Evolutionary conservation across 2,113 vertebrate genomes (phyloP).

Genomic region (Pteropus alecto): DNA sequence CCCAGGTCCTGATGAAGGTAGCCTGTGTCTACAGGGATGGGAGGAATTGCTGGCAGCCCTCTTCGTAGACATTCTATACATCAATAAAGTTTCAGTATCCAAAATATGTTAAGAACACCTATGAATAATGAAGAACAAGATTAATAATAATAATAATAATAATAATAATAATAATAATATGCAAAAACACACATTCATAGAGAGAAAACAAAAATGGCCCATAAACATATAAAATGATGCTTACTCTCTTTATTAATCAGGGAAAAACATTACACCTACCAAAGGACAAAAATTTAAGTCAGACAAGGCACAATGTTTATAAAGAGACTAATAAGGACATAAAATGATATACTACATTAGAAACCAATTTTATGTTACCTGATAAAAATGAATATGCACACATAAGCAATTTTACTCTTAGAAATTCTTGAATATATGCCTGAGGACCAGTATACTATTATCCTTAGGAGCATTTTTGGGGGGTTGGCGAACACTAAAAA

Average conservation of each 20-base stretch:
- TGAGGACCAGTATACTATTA: neutral
- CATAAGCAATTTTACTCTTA: neutral
- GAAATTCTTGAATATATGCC: neutral
- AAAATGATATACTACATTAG: neutral
- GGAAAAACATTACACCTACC: conserved; percentile 8
- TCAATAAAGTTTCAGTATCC: neutral
- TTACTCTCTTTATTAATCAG: neutral
- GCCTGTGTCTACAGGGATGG: too few species aligned
- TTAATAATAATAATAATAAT: too few species aligned
- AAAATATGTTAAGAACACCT: neutral
- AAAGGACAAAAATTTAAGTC: neutral
- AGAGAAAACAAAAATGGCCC: neutral
- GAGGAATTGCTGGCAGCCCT: neutral
- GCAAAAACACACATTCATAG: neutral
- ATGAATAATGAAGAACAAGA: neutral
- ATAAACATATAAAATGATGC: neutral
- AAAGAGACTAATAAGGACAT: neutral
- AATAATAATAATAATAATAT: neutral
- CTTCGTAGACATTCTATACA: neutral
- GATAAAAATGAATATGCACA: neutral
- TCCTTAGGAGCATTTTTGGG: neutral
- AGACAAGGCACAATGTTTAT: neutral
- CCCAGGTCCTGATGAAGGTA: neutral
- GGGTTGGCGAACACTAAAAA: neutral
- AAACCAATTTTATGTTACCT: neutral